Evolutionary conservation across 2,888 invertebrate genomes (phyloP).

Genomic region (Mythimna ferrago): DNA sequence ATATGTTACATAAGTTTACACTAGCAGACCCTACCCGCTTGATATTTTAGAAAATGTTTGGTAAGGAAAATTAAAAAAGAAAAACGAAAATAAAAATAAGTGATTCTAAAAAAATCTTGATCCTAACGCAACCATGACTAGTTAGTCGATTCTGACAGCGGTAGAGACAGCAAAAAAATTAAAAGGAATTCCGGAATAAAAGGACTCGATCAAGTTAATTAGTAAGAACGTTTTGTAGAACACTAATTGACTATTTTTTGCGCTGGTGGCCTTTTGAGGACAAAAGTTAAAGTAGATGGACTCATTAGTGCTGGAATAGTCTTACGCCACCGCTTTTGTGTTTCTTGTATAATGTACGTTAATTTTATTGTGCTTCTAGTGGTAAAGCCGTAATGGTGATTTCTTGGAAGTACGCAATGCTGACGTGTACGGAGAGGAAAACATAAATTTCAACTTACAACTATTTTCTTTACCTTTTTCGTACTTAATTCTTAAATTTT

Average conservation of each 20-base stretch:
- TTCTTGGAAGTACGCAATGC: conserved; percentile 23
- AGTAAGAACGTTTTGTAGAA: conserved; percentile 83
- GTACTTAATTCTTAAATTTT: neutral
- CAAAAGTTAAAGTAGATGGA: conserved; percentile 82
- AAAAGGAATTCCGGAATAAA: conserved; percentile 78
- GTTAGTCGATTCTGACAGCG: conserved; percentile 50
- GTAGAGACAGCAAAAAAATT: conserved; percentile 65
- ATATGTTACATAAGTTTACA: no score
- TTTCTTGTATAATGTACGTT: conserved; percentile 55
- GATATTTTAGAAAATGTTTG: no score
- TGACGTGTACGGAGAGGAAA: neutral
- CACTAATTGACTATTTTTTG: conserved; percentile 87
- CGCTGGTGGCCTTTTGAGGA: conserved; percentile 78
- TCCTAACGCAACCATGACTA: conserved; percentile 28
- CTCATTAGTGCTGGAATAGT: conserved; percentile 78
- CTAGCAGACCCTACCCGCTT: no score
- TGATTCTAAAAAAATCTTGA: neutral
- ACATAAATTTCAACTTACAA: conserved; percentile 21
- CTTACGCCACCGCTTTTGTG: conserved; percentile 66
- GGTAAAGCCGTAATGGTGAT: conserved; percentile 32
- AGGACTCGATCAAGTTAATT: conserved; percentile 86
- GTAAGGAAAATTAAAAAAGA: neutral
- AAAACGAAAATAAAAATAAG: neutral
- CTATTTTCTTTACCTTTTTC: neutral
- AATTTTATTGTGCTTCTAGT: conserved; percentile 55